Percentiles rank a stretch among this genome's conserved stretches.
Evolutionary conservation across 1,140 invertebrate species (phyloP).

Genomic region (Stenopsyche tienmushanensis): DNA sequence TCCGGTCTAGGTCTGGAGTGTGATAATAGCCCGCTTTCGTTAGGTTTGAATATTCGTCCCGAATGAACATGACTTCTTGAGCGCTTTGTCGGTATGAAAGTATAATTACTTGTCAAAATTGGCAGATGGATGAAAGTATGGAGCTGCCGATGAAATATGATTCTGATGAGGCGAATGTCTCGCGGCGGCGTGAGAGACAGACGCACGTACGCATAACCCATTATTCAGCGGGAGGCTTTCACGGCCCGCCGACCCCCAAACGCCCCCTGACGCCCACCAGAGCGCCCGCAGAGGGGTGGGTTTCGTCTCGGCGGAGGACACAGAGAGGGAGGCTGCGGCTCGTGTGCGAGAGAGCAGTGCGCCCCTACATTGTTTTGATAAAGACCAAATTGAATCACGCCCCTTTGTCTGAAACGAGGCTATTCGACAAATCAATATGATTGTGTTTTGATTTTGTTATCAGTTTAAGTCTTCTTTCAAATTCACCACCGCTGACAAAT

Average conservation of each 20-base stretch:
- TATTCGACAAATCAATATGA: constrained; percentile 23
- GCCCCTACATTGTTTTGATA: constrained; percentile 29
- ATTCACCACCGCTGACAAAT: too few relatives aligned
- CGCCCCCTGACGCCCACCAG: not conserved
- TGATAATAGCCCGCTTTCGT: too few relatives aligned
- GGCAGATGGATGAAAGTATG: not conserved
- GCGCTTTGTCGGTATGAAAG: not conserved
- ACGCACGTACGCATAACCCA: constrained; percentile 7
- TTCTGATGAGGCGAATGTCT: not conserved
- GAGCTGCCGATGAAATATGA: not conserved
- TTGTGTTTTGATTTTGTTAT: constrained; percentile 22
- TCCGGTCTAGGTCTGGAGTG: too few relatives aligned
- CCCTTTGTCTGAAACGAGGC: constrained; percentile 19
- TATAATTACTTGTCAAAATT: constrained; percentile 10
- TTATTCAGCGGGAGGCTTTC: not conserved
- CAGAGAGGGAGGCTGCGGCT: not conserved
- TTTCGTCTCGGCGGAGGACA: not conserved
- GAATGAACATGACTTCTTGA: not conserved
- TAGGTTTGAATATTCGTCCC: not conserved
- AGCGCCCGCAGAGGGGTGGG: not conserved
- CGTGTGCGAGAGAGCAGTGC: not conserved
- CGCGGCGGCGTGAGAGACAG: not conserved
- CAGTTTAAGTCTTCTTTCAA: not conserved
- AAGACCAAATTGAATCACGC: constrained; percentile 33
- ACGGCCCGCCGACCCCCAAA: not conserved